Base-by-base conservation (phyloP, 2,113 vertebrate species). In the Hystrix cristata region DNA sequence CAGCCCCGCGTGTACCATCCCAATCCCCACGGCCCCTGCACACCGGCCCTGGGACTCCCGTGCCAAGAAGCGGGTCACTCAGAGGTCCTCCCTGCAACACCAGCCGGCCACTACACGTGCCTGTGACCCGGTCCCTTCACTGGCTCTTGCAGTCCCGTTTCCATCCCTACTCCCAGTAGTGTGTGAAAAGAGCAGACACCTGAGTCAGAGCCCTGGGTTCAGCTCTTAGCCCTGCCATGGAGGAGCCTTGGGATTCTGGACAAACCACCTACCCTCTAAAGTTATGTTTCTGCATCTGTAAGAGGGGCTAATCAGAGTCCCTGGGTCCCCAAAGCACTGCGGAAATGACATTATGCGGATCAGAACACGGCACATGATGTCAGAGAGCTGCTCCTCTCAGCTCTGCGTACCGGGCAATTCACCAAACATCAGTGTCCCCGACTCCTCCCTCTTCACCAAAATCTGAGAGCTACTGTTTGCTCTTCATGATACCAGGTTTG, bases 341-440 rank as follows among this genome's bases (percentile, higher is more conserved):
- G 13, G 55, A 38, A 38, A 43, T n/a, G 23, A 86, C 18, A 13
- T 74, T 5, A 9, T 16, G 15, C 2, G 1, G 43, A 3, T 0
- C 16, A 43, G 59, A 34, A 25, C 53, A 2, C 29, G 2, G 11
- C 0, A 31, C 3, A 14, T 7, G 27, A 53, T 18, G 48, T 18
- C 48, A 29, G 25, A 59, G n/a, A 29, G 31, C 13, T n/a, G 46
- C n/a, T 14, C 31, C 2, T 31, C 38, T 8, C 72, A 2, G 12
- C 31, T 74, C 93, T 43, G 12, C 16, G 5, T 25, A n/a, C 18
- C 72, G 46, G 34, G 78, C 48, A 31, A 69, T 25, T 13, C 64
- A 13, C 3, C 16, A 5, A 79, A 48, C 43, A 14, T 5, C 34
- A 12, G 0, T 4, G 53, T 38, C 19, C 31, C 29, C 2, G 0